These are phyloP conservation scores for Spea bombifrons DNA, from an alignment of 2,113 vertebrate genomes.

Conservation along the genomic window DNA sequence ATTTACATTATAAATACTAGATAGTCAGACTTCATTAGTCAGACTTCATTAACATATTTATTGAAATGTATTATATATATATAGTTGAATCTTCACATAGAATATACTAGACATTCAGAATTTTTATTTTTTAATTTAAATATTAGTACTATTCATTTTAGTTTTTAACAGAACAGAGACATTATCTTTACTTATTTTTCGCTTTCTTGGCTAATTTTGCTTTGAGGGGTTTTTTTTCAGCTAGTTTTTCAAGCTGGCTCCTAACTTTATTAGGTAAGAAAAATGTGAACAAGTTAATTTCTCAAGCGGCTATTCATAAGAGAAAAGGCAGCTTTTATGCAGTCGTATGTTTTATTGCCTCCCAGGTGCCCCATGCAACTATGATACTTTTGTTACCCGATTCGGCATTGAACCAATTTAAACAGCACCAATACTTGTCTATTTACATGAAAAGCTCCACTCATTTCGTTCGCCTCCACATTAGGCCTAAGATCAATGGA, in stretches of 20 bases:
- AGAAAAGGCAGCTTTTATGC: conserved; percentile 57
- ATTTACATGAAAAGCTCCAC: conserved; percentile 57
- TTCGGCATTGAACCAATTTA: conserved; percentile 63
- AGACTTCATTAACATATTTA: too few species aligned
- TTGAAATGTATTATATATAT: too few species aligned
- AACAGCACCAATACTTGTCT: conserved; percentile 62
- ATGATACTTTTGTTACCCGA: conserved; percentile 66
- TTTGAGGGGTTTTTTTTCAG: conserved; percentile 27
- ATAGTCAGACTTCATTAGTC: too few species aligned
- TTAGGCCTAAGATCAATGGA: conserved; percentile 55
- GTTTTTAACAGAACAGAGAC: conserved; percentile 62
- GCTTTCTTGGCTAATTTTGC: conserved; percentile 52
- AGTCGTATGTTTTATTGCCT: conserved; percentile 49
- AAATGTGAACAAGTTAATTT: conserved; percentile 44
- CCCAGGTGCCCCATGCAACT: conserved; percentile 65
- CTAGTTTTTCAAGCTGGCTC: conserved; percentile 49
- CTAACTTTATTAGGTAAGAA: conserved; percentile 42
- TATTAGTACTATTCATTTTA: neutral
- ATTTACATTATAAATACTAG: too few species aligned
- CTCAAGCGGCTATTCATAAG: conserved; percentile 57
- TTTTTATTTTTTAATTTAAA: neutral
- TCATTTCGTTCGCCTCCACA: conserved; percentile 54
- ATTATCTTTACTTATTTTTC: conserved; percentile 43
- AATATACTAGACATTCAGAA: too few species aligned
- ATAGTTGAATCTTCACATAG: too few species aligned